Percentiles rank a stretch among this genome's conserved stretches.
Conservation (phyloP, 2,113 vertebrate genomes). For the Pundamilia nyererei region DNA sequence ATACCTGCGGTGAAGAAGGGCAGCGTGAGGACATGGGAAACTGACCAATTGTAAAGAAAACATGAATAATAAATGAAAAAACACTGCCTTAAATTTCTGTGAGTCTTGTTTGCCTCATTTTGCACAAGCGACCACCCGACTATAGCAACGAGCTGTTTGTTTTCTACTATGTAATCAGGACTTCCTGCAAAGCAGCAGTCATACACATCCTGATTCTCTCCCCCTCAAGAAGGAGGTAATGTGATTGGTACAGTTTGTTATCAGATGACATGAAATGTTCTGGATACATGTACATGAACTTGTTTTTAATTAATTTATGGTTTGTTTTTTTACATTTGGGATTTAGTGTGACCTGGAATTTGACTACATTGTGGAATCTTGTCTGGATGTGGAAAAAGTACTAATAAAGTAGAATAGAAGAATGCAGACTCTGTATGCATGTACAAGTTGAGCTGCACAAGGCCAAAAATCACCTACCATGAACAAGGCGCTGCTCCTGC, state of each 20-base stretch:
- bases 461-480: slow-evolving; percentile 70
- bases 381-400: not conserved
- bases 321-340: not conserved
- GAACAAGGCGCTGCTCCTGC: slow-evolving; percentile 89
- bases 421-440: not conserved
- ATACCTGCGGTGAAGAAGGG: slow-evolving; percentile 70
- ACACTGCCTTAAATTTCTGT: not conserved
- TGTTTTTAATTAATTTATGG: not conserved
- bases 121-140: not conserved
- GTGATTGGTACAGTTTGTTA: not conserved
- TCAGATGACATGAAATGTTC: not conserved
- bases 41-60: not conserved
- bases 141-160: not conserved
- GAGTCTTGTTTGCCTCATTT: not conserved
- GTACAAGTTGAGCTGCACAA: not conserved
- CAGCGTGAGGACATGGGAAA: not conserved
- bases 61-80: not conserved
- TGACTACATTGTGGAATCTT: not conserved
- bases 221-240: not conserved
- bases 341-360: not conserved
- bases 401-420: not conserved
- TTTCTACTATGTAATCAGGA: not conserved
- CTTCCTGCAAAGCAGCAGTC: not conserved
- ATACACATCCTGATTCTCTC: not conserved
- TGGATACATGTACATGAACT: not conserved